A percentile compares a stretch with the other conserved stretches of the same genome.
These are phyloP conservation scores for Huso huso DNA, from an alignment of 2,797 vertebrate genomes.

Conservation along the genomic window DNA sequence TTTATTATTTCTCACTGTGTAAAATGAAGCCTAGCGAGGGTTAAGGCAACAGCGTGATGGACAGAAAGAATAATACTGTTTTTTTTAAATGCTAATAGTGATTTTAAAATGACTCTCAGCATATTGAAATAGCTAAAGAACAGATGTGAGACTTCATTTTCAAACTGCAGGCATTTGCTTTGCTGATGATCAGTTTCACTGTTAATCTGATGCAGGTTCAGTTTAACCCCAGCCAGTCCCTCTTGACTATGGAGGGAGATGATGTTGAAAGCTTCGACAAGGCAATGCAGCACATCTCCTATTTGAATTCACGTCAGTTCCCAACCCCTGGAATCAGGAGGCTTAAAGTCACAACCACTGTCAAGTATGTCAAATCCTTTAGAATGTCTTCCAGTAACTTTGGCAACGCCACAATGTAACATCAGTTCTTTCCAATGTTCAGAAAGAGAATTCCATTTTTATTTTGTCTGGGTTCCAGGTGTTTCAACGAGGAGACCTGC, in stretches of 20 bases:
- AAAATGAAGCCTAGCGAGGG: too few species aligned
- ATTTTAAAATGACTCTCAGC: too few species aligned
- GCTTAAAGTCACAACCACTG: conserved; percentile 71
- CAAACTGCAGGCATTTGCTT: neutral
- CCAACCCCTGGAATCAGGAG: conserved; percentile 89
- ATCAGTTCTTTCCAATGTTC: too few species aligned
- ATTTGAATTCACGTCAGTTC: conserved; percentile 93
- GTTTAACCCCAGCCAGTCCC: conserved; percentile 78
- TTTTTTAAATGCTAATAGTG: too few species aligned
- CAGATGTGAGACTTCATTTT: too few species aligned
- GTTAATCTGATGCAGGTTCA: conserved; percentile 65
- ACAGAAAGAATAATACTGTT: too few species aligned
- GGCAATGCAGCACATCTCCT: conserved; percentile 88
- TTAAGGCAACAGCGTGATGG: too few species aligned
- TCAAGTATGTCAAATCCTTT: conserved; percentile 60
- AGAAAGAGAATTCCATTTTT: neutral
- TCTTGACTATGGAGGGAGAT: conserved; percentile 77
- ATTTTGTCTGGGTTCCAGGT: conserved; percentile 49
- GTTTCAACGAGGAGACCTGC: conserved; percentile 80
- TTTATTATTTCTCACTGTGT: too few species aligned
- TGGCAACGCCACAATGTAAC: neutral
- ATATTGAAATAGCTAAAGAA: too few species aligned
- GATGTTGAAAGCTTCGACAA: conserved; percentile 80
- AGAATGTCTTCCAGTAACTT: neutral
- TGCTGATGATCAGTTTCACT: neutral